A percentile compares a stretch with the other conserved stretches of the same genome.
These are phyloP conservation scores for Sinocyclocheilus anophthalmus DNA, from an alignment of 2,113 vertebrate species.

Conservation along the genomic window DNA sequence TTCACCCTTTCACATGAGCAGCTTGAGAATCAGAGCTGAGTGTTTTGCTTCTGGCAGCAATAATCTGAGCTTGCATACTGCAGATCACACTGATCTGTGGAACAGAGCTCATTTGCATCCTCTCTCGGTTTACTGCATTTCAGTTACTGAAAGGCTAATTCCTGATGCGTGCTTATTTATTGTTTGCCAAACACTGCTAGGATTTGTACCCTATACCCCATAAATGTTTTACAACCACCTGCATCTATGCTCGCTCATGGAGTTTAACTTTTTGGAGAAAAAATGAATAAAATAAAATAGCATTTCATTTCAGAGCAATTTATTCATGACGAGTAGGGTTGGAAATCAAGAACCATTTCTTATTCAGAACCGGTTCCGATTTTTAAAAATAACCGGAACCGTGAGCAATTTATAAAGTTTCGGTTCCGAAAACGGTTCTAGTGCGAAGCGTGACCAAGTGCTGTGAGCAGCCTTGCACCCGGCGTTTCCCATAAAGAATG, in stretches of 20 bases:
- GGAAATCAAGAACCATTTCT: no score
- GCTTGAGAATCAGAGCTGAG: conserved; percentile 9
- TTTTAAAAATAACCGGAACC: no score
- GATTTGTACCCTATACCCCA: neutral
- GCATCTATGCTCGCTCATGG: neutral
- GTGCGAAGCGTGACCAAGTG: no score
- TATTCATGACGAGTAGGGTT: no score
- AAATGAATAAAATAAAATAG: no score
- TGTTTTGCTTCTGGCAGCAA: conserved; percentile 11
- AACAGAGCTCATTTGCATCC: conserved; percentile 3
- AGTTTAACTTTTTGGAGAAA: neutral
- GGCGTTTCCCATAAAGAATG: no score
- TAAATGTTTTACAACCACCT: neutral
- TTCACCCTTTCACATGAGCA: conserved; percentile 25
- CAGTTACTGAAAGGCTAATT: conserved; percentile 26
- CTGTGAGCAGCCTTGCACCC: no score
- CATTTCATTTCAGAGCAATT: no score
- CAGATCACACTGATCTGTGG: conserved; percentile 24
- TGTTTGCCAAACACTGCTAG: conserved; percentile 3
- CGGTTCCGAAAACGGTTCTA: no score
- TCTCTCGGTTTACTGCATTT: conserved; percentile 23
- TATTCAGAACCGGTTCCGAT: no score
- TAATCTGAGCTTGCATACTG: conserved; percentile 15
- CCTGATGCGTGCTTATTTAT: neutral
- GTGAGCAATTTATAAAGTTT: no score